Base-by-base conservation (phyloP, 2,113 vertebrate genomes). In the Rallus limicola region DNA sequence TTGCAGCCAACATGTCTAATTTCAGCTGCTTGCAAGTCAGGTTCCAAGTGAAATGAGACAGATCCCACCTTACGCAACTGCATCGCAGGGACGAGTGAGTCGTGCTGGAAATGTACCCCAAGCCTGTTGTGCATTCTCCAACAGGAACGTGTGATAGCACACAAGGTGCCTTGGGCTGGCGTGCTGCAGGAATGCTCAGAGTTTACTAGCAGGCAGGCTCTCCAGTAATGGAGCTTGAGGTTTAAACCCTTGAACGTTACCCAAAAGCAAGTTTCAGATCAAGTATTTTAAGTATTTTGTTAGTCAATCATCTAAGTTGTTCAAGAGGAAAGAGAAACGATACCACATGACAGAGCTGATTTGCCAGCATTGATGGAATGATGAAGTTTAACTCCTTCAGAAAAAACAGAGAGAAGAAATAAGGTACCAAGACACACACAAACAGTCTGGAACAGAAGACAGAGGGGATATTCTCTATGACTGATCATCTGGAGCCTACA, bases 31-130 rank as follows among this genome's bases (percentile, higher is more conserved):
- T 40, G 25, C 17, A 86, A 60, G 10, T 18, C 34, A 33, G 9
- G 13, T 71, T 70, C 52, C 36, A 2, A 68, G 53, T 34, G 52
- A 79, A 76, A 79, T 10, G 44, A 69, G n/a, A 17, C 48, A 52
- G 40, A 83, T 70, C 59, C 31, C 67, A 72, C 44, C n/a, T n/a
- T 76, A 53, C 79, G 23, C 59, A 63, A 3, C 9, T 4, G 3
- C 23, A 4, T 0, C 5, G n/a, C 11, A 10, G 74, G 40, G 81
- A 52, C 0, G 0, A 75, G 55, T 19, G 20, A 48, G 36, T 31
- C 1, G 0, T 11, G 14, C 53, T 50, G 63, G 33, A 59, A 71
- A 86, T 0, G 0, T 7, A 18, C 44, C 8, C 31, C 18, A 56
- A 82, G 9, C 13, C 16, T 21, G 65, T 25, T 36, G 44, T 74